A percentile compares a stretch with the other conserved stretches of the same genome.
These are phyloP conservation scores for Chionomys nivalis DNA, from an alignment of 2,113 vertebrate species.

Conservation along the genomic window DNA sequence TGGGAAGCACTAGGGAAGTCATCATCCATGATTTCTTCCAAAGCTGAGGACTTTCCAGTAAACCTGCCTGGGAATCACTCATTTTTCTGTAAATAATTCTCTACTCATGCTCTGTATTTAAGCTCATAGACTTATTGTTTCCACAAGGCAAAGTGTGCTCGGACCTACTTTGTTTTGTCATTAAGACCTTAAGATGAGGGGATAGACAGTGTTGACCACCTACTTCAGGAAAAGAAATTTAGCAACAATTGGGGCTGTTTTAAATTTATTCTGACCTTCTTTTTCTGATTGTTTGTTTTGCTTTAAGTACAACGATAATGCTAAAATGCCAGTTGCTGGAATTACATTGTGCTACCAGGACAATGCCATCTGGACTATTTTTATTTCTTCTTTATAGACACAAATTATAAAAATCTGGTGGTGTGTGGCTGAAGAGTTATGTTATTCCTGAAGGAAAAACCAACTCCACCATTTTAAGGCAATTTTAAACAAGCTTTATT, in stretches of 20 bases:
- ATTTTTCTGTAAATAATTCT: neutral
- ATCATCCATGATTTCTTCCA: neutral
- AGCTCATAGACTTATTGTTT: too few relatives aligned
- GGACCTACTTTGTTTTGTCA: neutral
- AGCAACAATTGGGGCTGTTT: neutral
- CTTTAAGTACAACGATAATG: neutral
- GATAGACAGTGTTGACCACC: neutral
- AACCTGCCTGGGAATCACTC: neutral
- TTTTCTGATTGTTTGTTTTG: neutral
- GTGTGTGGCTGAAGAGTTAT: neutral
- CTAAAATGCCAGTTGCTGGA: neutral
- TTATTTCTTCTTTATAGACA: conserved; percentile 29
- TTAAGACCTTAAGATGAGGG: neutral
- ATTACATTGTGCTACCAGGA: neutral
- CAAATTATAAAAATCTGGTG: neutral
- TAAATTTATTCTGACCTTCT: neutral
- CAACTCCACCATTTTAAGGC: neutral
- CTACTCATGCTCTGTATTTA: neutral
- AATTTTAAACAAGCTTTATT: neutral
- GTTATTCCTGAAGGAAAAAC: neutral
- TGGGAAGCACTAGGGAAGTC: too few relatives aligned
- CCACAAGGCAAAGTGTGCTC: neutral
- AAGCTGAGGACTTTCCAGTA: neutral
- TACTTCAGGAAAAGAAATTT: neutral
- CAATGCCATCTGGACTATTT: neutral